Evolutionary conservation across 2,113 vertebrate species (phyloP).

Genomic region (Otis tarda): DNA sequence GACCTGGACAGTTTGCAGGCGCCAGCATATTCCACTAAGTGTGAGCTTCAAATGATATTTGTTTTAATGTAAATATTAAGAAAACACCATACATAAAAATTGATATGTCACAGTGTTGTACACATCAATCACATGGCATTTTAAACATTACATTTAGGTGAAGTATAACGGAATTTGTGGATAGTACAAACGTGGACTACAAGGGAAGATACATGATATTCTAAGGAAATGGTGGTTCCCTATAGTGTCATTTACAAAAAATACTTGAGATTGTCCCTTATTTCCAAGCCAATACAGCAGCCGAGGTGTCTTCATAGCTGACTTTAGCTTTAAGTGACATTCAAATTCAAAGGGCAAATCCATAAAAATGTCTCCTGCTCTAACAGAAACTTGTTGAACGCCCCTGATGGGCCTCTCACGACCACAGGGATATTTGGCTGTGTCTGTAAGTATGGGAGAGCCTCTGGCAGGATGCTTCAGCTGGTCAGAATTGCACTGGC

Average conservation of each 20-base stretch:
- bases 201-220: background rate
- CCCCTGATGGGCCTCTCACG: background rate
- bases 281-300: background rate
- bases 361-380: background rate
- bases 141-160: background rate
- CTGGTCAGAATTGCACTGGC: background rate
- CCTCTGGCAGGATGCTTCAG: background rate
- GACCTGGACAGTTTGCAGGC: background rate
- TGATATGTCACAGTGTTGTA: background rate
- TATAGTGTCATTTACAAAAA: background rate
- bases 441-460: background rate
- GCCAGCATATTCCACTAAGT: background rate
- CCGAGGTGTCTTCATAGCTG: background rate
- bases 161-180: background rate
- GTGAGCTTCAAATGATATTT: background rate
- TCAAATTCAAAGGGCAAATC: background rate
- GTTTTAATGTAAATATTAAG: background rate
- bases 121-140: background rate
- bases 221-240: background rate
- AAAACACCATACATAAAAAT: background rate
- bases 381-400: background rate
- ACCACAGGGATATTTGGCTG: fast-evolving
- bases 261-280: background rate
- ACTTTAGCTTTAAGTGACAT: background rate
- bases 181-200: background rate